phyloP scores from a whole-genome alignment of 2,113 vertebrate species.

The Rhinichthys klamathensis region DNA sequence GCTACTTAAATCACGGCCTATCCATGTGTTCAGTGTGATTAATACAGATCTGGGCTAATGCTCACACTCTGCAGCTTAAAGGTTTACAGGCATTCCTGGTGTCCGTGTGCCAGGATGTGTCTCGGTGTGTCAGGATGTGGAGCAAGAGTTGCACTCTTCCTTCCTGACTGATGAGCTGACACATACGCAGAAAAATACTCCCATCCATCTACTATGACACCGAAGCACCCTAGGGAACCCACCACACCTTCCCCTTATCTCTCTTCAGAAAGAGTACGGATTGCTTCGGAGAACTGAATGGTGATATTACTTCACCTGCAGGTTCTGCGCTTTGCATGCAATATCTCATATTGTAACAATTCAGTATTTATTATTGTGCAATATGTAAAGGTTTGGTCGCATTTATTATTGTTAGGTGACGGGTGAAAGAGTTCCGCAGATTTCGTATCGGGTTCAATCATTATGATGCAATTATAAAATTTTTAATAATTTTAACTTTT shows the following conservation, averaged over 20 bases:
- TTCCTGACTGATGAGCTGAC: conserved; percentile 68
- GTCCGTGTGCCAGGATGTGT: conserved; percentile 43
- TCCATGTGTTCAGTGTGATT: background rate
- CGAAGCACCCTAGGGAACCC: conserved; percentile 36
- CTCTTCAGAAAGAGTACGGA: background rate
- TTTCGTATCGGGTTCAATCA: background rate
- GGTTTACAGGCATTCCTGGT: conserved; percentile 24
- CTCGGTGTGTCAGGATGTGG: conserved; percentile 55
- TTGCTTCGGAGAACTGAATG: background rate
- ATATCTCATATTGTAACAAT: background rate
- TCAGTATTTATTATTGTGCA: background rate
- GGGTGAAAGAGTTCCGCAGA: background rate
- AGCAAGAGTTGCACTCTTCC: conserved; percentile 65
- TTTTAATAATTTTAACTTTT: background rate
- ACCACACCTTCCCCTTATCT: conserved; percentile 41
- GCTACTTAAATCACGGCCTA: no score
- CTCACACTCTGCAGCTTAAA: background rate
- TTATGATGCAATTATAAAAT: no score
- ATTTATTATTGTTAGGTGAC: background rate
- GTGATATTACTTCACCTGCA: background rate
- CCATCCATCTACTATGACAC: conserved; percentile 47
- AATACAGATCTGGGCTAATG: background rate
- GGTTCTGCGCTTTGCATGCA: background rate
- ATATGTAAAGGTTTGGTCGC: background rate
- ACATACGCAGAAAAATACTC: conserved; percentile 54